Base-by-base conservation (phyloP, 92 coral and sea anemone species). In the Phenganax stokvisi region DNA sequence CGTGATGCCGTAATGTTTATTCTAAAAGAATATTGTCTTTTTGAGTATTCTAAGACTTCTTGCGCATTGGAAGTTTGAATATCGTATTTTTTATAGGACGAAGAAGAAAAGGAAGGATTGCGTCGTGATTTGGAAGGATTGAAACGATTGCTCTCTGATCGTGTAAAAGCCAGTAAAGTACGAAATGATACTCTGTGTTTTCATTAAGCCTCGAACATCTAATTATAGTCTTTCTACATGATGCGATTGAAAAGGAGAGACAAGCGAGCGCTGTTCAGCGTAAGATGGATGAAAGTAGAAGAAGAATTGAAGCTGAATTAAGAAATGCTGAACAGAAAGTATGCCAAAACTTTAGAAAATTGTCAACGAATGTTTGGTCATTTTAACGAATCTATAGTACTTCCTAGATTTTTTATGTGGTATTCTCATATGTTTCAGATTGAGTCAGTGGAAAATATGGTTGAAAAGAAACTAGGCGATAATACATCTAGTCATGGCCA, bases 311-410 rank as follows among this genome's bases (percentile, higher is more conserved):
- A 16, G 74, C 58, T 30, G 60, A 79, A 44, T 62, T 79, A 52
- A 65, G 10, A 54, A 63, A 47, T 20, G 83, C 83, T 47, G 59
- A 79, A 64, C 51, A 79, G 27, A 79, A 79, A 13, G 83, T 79
- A 64, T 20, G 31, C 67, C 67, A 13, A 13, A 17, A 1, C 17
- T 61, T 2, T 37, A 37, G 47, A 37, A 37, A 37, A 37, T 37
- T 37, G 47, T 37, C 47, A 37, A 1, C 47, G 47, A 20, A 20
- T 20, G 25, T 20, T 20, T n/a, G n/a, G n/a, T n/a, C n/a, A n/a
- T n/a, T n/a, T n/a, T n/a, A n/a, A n/a, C n/a, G 47, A 37, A 37
- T 37, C n/a, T 59, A 1, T 59, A 1, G 25, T 25, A 59, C 7
- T 59, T 59, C 7, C 0, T 59, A 59, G 25, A 59, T 25, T 59